Conservation (phyloP, 2,797 vertebrate genomes). For the Synaphobranchus kaupii region DNA sequence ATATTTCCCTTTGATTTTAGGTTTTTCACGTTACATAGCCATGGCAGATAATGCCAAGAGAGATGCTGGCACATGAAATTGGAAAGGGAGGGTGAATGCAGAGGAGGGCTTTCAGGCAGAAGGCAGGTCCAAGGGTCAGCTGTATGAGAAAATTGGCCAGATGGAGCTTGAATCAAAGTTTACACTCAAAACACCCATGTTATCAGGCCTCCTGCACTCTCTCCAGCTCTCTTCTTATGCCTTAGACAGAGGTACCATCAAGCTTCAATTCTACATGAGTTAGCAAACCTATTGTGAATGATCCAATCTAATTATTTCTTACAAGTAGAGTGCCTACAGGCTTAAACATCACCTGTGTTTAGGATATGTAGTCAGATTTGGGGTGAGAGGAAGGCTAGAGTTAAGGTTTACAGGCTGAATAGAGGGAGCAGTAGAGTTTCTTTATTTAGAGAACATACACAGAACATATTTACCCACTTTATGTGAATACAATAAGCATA, state of each 20-base stretch:
- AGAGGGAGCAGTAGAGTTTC: background rate
- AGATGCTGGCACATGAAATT: background rate
- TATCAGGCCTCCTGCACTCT: background rate
- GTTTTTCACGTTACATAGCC: constrained; percentile 20
- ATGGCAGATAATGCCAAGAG: background rate
- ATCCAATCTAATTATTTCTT: background rate
- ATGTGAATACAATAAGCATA: background rate
- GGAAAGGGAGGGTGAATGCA: background rate
- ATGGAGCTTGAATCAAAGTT: background rate
- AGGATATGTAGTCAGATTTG: background rate
- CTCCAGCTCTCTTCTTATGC: background rate
- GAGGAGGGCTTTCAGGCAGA: background rate
- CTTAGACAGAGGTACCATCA: background rate
- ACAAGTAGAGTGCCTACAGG: background rate
- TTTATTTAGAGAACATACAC: constrained; percentile 8
- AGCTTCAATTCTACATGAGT: background rate
- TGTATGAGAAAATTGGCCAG: background rate
- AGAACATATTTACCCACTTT: background rate
- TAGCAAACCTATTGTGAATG: constrained; percentile 4
- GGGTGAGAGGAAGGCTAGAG: background rate
- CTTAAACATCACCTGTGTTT: background rate
- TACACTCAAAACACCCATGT: background rate
- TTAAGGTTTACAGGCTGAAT: background rate
- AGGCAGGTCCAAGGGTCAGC: background rate
- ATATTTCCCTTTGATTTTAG: constrained; percentile 15